A percentile compares a stretch with the other conserved stretches of the same genome.
Conservation (phyloP, 2,888 invertebrate genomes). For the Bellardia pandia region DNA sequence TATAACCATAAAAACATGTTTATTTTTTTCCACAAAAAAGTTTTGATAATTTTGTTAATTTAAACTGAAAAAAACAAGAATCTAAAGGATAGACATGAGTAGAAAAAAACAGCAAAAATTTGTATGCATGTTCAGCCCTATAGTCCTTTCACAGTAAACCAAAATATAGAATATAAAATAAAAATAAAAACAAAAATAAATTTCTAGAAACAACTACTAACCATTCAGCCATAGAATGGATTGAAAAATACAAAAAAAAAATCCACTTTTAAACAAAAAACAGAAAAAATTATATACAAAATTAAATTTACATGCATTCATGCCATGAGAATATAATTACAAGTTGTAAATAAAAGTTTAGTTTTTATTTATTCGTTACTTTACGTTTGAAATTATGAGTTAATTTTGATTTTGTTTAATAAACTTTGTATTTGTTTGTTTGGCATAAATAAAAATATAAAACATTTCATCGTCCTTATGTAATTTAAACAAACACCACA, state of each 20-base stretch:
- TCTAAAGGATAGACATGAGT: constrained; percentile 34
- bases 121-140: constrained; percentile 34
- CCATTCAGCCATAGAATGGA: constrained; percentile 46
- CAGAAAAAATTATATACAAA: constrained; percentile 20
- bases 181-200: constrained; percentile 21
- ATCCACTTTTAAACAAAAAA: constrained; percentile 18
- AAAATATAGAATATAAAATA: too few relatives aligned
- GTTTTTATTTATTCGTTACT: constrained; percentile 32
- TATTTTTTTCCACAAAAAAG: constrained; percentile 46
- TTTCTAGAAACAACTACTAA: constrained; percentile 31
- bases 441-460: not conserved
- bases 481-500: not conserved
- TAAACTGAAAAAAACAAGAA: constrained; percentile 18
- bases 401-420: constrained; percentile 33
- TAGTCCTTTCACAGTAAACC: not conserved
- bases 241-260: constrained; percentile 35
- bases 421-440: constrained; percentile 17
- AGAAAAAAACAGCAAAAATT: not conserved
- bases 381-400: constrained; percentile 23
- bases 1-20: constrained; percentile 58
- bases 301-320: constrained; percentile 54
- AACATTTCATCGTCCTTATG: not conserved
- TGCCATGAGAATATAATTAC: constrained; percentile 43
- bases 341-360: constrained; percentile 35
- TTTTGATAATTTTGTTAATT: constrained; percentile 59